Percentiles rank a stretch among this genome's conserved stretches.
phyloP scores from a whole-genome alignment of 2,888 invertebrate genomes.

The Troides aeacus region DNA sequence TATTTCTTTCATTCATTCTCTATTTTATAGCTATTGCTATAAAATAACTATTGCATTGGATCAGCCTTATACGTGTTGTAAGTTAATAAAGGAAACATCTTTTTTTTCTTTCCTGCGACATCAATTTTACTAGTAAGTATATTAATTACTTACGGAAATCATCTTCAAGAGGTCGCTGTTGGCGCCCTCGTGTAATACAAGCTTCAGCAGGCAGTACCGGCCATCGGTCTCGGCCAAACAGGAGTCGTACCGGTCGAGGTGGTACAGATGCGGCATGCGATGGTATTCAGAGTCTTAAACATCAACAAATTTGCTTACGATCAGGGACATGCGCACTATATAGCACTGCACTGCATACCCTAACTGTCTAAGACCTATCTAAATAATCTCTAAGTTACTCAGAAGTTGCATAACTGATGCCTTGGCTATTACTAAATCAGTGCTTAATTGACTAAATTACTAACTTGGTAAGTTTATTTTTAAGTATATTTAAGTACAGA shows the following conservation, averaged over 20 bases:
- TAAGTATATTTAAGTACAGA: too few relatives aligned
- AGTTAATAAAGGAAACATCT: too few relatives aligned
- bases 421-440: too few relatives aligned
- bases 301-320: not conserved
- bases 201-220: slow-evolving; percentile 39
- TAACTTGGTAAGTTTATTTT: too few relatives aligned
- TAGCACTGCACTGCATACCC: too few relatives aligned
- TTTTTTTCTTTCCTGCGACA: too few relatives aligned
- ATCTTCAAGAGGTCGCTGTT: slow-evolving; percentile 35
- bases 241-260: slow-evolving; percentile 40
- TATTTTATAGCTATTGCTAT: too few relatives aligned
- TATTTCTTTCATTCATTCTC: too few relatives aligned
- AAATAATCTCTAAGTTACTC: not conserved
- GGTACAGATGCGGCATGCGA: slow-evolving; percentile 41
- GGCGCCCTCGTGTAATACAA: slow-evolving; percentile 34
- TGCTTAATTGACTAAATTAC: too few relatives aligned
- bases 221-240: slow-evolving; percentile 38
- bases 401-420: too few relatives aligned
- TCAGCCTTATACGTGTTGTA: too few relatives aligned
- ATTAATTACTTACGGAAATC: slow-evolving; percentile 29
- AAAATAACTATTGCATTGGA: too few relatives aligned
- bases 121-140: not conserved
- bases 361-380: not conserved
- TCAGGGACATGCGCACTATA: not conserved
- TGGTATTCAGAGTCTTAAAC: slow-evolving; percentile 39